phyloP scores from a whole-genome alignment of 2,113 vertebrate species.

The Oreochromis spilurus region DNA sequence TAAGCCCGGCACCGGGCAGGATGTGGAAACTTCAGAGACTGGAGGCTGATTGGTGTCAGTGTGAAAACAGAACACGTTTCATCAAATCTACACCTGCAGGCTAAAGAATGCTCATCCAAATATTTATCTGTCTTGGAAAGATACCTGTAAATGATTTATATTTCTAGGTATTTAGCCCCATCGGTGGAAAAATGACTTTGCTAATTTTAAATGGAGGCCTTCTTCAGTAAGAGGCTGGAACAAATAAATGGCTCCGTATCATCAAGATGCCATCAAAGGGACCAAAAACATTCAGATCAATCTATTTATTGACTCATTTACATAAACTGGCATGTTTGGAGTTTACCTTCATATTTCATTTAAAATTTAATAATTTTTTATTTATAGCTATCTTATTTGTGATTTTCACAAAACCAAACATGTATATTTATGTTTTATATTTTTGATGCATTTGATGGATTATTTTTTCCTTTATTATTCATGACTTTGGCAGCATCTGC shows the following conservation, averaged over 20 bases:
- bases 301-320: background rate
- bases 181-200: fast-evolving
- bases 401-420: background rate
- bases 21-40: background rate
- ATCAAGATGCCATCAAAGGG: background rate
- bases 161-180: background rate
- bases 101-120: background rate
- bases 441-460: background rate
- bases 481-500: background rate
- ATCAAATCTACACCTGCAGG: background rate
- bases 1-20: background rate
- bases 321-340: background rate
- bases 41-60: background rate
- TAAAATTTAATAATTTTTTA: background rate
- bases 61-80: background rate
- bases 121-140: fast-evolving
- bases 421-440: background rate
- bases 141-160: background rate
- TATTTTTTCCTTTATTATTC: background rate
- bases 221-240: background rate
- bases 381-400: background rate
- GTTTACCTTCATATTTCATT: background rate
- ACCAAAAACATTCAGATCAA: background rate
- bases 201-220: background rate
- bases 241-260: background rate